Evolutionary conservation across 2,888 invertebrate genomes (phyloP), one percentile per base, ranked within the genome.

Genomic region (Thelaira solivaga): DNA sequence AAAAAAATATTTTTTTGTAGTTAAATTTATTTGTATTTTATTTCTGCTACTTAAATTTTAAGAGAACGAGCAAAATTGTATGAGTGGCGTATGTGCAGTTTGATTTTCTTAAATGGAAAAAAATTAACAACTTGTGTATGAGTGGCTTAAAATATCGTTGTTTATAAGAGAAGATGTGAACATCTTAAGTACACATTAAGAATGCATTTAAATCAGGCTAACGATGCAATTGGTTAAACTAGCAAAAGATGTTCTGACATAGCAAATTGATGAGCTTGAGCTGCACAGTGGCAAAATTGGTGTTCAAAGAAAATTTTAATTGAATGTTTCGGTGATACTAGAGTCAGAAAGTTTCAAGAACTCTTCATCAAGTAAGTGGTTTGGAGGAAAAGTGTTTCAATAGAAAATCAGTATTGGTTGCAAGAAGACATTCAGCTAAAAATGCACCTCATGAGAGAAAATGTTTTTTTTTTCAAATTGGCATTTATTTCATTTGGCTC

Each of bases 171-270:
- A 43, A 34, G 24, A 36, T 69, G 26, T 53, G 45, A 39, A 65
- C 64, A 65, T 75, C 61, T 53, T 71, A 61, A 74, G 43, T 49
- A 53, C 36, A 69, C 65, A 78, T 74, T 78, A 78, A 69, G 69
- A 78, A 78, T 69, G 69, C 74, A 78, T 78, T 78, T 78, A 78
- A 78, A 74, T 78, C 78, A 78, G 78, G 78, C 74, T 78, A 78
- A 78, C 64, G 65, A 74, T 61, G 76, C 71, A 51, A 72, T 64
- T 68, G 47, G 51, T 10, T 65, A 31, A 64, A 59, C 57, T 26
- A 59, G 64, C 13, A 69, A 13, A 47, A 65, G 39, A 65, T 64
- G 57, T 74, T 59, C 65, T 20, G 41, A 36, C 11, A 41, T 43
- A 16, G 18, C 6, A 11, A 53, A 67, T 68, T 76, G 55, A 49